Percentiles rank a stretch among this genome's conserved stretches.
Conservation (phyloP, 37 sponge, comb jelly and placozoan species). For the Amphimedon queenslandica region DNA sequence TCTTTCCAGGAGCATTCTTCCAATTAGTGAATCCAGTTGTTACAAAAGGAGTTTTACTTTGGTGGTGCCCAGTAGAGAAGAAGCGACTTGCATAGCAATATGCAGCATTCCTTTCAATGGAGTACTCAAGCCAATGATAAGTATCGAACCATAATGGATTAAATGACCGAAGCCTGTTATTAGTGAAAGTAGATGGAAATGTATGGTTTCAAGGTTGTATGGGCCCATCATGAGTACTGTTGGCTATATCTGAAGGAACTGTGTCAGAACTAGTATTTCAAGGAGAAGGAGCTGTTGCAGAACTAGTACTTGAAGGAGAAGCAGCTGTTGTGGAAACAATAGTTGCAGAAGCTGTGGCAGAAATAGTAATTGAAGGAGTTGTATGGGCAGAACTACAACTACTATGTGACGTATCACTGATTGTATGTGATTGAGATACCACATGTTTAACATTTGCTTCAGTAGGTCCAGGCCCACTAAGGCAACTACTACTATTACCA, state of each 20-base stretch:
- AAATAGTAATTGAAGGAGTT: too few species aligned
- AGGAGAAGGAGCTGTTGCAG: background rate
- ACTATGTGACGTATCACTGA: too few species aligned
- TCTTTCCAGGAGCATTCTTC: conserved; percentile 34
- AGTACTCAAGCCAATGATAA: conserved; percentile 27
- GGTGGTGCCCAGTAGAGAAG: background rate
- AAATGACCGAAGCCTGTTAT: conserved; percentile 17
- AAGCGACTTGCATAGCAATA: conserved; percentile 20
- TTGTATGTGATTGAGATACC: too few species aligned
- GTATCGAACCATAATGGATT: conserved; percentile 19
- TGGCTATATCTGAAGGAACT: background rate
- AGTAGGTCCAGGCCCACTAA: too few species aligned
- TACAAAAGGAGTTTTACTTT: conserved; percentile 1
- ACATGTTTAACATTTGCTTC: too few species aligned
- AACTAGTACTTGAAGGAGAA: too few species aligned
- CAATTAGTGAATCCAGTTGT: conserved; percentile 13
- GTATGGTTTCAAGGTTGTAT: background rate
- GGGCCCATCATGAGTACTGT: background rate
- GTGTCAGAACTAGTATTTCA: background rate
- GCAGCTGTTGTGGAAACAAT: too few species aligned
- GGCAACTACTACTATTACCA: too few species aligned
- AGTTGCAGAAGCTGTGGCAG: too few species aligned
- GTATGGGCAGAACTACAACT: too few species aligned
- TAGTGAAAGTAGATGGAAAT: conserved; percentile 22
- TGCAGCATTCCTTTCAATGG: conserved; percentile 4